Conservation (phyloP, 2,113 vertebrate genomes). For the Chamaea fasciata region DNA sequence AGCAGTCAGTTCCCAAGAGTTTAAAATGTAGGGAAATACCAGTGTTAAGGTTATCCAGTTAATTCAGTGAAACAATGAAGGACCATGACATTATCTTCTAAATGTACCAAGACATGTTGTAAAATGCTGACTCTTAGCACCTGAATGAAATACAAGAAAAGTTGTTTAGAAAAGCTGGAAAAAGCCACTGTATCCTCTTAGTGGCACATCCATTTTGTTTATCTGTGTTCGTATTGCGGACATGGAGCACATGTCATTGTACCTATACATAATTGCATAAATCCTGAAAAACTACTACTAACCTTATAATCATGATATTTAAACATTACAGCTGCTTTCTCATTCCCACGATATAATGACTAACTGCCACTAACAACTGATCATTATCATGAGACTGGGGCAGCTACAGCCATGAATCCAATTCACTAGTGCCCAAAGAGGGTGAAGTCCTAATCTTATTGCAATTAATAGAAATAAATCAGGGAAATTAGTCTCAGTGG, state of each 20-base stretch:
- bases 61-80: not conserved
- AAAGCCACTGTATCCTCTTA: not conserved
- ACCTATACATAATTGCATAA: constrained; percentile 48
- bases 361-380: constrained; percentile 44
- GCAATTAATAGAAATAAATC: not conserved
- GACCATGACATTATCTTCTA: not conserved
- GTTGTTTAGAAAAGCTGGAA: not conserved
- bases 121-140: not conserved
- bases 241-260: not conserved
- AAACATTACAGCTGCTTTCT: constrained; percentile 56
- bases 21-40: not conserved
- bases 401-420: constrained; percentile 19
- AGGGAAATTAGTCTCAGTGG: not conserved
- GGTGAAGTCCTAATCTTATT: not conserved
- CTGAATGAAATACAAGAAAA: not conserved
- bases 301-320: constrained; percentile 59
- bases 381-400: constrained; percentile 45
- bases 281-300: constrained; percentile 42
- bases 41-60: not conserved
- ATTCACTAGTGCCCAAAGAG: not conserved
- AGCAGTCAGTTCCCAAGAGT: not conserved
- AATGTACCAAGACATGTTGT: not conserved
- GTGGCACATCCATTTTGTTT: not conserved
- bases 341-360: constrained; percentile 35
- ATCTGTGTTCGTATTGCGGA: constrained; percentile 2